Evolutionary conservation across 2,888 invertebrate species (phyloP), one percentile per base, ranked within the genome.

Genomic region (Torymus auratus): DNA sequence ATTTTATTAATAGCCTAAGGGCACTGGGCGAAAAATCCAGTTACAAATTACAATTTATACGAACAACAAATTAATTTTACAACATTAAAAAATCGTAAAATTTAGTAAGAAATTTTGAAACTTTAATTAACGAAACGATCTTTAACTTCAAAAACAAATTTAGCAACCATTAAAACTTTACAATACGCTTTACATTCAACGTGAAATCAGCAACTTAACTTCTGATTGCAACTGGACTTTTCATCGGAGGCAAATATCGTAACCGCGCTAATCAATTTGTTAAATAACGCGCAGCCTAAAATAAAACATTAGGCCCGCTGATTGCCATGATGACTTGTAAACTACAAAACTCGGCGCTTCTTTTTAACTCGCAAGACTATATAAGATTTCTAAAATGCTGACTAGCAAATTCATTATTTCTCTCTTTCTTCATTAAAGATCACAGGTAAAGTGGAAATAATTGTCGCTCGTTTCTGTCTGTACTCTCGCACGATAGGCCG

Each of bases 401-500:
- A 78, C 72, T 78, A 83, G 76, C 73, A 72, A 67, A 41, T 60
- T 65, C 15, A 55, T 60, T 73, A 53, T 53, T 69, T 15, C n/a
- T 73, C 10, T 50, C 14, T 52, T 68, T 69, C 56, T 50, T 71
- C 14, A 52, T 60, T 68, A 20, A 80, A 67, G 77, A 80, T 79
- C 79, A 79, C 78, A 79, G 78, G 62, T 76, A 73, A 79, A 78
- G 75, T 78, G 75, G 62, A 78, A 82, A 82, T 23, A 65, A 74
- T 52, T 28, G 60, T 23, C 70, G 70, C 53, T 62, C 50, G 5
- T 61, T 55, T 56, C 15, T 61, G 5, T 58, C 20, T 12, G 11
- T 15, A 11, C 20, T 61, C 52, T 20, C 41, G 14, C 15, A 17
- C 52, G 13, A 75, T 77, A 81, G 72, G 72, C 72, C 73, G 72